Evolutionary conservation across 2,113 vertebrate species (phyloP).

Genomic region (Notechis scutatus): DNA sequence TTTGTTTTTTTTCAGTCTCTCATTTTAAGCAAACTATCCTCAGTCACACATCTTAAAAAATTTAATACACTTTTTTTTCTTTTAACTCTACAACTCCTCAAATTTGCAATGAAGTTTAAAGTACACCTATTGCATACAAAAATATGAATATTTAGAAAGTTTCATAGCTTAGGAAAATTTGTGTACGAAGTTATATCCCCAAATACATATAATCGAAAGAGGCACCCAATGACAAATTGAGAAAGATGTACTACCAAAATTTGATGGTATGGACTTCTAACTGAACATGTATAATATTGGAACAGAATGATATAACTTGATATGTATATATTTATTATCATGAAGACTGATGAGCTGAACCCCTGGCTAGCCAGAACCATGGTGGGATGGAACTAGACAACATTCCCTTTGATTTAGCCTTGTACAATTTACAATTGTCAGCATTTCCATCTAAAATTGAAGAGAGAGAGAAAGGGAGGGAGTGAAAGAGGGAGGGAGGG

Average conservation of each 20-base stretch:
- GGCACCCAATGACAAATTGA: neutral
- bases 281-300: neutral
- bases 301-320: neutral
- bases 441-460: neutral
- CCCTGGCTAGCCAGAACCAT: neutral
- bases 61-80: neutral
- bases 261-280: neutral
- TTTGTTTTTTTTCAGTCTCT: neutral
- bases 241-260: neutral
- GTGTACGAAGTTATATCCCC: neutral
- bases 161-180: neutral
- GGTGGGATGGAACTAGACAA: neutral
- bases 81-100: neutral
- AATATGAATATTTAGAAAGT: neutral
- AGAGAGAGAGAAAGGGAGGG: neutral
- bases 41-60: neutral
- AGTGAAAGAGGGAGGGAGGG: too few relatives aligned
- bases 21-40: slow-evolving; percentile 51
- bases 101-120: neutral
- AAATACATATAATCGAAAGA: neutral
- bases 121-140: neutral
- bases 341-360: neutral
- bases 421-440: neutral
- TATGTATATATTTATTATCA: neutral
- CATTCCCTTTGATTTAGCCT: neutral